A percentile compares a stretch with the other conserved stretches of the same genome.
Conservation (phyloP, 2,113 vertebrate species). For the Chloebia gouldiae region DNA sequence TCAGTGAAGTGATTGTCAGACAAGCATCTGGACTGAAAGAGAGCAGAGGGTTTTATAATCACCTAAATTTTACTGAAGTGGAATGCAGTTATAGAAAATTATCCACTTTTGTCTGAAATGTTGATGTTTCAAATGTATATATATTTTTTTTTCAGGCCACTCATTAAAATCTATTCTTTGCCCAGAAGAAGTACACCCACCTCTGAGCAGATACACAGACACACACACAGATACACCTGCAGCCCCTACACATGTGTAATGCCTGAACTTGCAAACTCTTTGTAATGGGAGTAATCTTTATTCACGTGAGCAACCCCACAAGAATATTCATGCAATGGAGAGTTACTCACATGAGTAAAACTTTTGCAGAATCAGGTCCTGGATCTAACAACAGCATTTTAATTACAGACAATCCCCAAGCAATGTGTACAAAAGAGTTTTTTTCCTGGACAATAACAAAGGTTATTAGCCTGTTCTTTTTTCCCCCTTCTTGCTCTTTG, state of each 20-base stretch:
- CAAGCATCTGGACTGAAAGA: neutral
- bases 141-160: neutral
- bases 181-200: neutral
- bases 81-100: neutral
- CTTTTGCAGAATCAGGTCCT: constrained; percentile 62
- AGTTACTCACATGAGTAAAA: constrained; percentile 61
- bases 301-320: constrained; percentile 34
- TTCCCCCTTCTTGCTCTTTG: constrained; percentile 70
- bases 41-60: neutral
- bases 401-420: constrained; percentile 82
- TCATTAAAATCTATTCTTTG: neutral
- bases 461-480: constrained; percentile 86
- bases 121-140: neutral
- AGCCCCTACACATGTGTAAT: neutral
- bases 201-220: neutral
- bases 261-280: constrained; percentile 41
- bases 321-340: constrained; percentile 50
- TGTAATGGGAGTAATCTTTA: constrained; percentile 38
- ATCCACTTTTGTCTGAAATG: neutral
- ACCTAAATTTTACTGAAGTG: neutral
- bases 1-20: neutral
- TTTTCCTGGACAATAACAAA: constrained; percentile 79
- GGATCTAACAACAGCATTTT: constrained; percentile 78
- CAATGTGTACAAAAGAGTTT: constrained; percentile 81
- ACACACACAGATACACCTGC: neutral